A percentile compares a stretch with the other conserved stretches of the same genome.
phyloP scores from a whole-genome alignment of 2,113 vertebrate genomes.

The Cottus gobio region DNA sequence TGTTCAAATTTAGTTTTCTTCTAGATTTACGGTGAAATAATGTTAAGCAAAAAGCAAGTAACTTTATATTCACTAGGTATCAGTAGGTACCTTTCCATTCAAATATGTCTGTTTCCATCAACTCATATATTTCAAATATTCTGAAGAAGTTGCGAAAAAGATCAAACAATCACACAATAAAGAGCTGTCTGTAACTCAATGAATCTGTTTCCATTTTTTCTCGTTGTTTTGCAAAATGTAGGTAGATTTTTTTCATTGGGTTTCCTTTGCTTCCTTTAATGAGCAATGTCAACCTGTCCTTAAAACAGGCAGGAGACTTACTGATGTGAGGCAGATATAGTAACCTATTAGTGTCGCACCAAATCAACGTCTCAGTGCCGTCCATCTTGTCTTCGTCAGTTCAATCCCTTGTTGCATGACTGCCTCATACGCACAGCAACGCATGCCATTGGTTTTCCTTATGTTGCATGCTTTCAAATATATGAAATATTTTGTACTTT shows the following conservation, averaged over 20 bases:
- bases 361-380: neutral
- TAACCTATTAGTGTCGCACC: neutral
- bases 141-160: neutral
- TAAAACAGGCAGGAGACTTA: neutral
- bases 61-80: neutral
- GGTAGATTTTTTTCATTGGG: neutral
- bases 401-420: neutral
- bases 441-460: neutral
- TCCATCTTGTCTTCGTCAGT: neutral
- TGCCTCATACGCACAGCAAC: neutral
- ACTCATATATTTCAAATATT: neutral
- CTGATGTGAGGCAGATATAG: neutral
- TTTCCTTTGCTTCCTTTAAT: neutral
- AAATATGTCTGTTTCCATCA: conserved; percentile 11
- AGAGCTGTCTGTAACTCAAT: conserved; percentile 12
- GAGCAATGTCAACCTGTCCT: conserved; percentile 1
- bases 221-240: neutral
- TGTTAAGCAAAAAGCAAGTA: neutral
- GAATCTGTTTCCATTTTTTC: neutral
- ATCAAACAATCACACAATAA: conserved; percentile 20
- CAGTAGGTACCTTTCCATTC: neutral
- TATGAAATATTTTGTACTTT: neutral
- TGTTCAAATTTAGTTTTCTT: neutral
- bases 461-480: conserved; percentile 8
- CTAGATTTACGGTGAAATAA: neutral